Percentiles rank a stretch among this genome's conserved stretches.
Evolutionary conservation across 2,113 vertebrate species (phyloP).

Genomic region (Spheniscus mendiculus): DNA sequence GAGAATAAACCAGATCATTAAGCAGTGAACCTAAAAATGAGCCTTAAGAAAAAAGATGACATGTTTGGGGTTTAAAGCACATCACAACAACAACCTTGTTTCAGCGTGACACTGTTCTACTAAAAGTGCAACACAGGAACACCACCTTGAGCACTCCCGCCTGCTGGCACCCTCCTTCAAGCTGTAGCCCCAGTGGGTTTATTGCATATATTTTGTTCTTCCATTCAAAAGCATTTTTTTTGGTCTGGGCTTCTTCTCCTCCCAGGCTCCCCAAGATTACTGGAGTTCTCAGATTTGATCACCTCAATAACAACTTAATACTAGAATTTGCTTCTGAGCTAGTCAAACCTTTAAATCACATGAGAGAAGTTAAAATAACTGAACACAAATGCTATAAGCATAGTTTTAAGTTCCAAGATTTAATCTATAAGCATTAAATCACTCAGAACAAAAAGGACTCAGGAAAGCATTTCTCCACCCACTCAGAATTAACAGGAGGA

Average conservation of each 20-base stretch:
- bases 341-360: background rate
- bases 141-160: background rate
- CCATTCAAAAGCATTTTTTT: background rate
- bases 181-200: background rate
- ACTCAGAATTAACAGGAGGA: background rate
- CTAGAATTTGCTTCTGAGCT: background rate
- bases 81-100: background rate
- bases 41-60: background rate
- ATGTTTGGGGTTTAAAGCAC: background rate
- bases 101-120: background rate
- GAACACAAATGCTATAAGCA: background rate
- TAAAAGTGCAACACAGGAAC: fast-evolving
- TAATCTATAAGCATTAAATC: background rate
- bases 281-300: background rate
- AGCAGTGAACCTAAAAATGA: background rate
- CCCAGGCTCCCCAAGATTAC: background rate
- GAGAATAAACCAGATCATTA: background rate
- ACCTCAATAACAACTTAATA: background rate
- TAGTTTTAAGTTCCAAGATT: background rate
- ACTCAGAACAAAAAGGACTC: background rate
- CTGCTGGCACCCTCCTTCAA: fast-evolving
- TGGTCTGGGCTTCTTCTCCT: background rate
- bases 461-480: background rate
- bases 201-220: background rate
- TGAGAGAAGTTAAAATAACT: background rate